Evolutionary conservation across 92 coral and sea anemone genomes (phyloP), one percentile per base, ranked within the genome.

Genomic region (Porites evermanni): DNA sequence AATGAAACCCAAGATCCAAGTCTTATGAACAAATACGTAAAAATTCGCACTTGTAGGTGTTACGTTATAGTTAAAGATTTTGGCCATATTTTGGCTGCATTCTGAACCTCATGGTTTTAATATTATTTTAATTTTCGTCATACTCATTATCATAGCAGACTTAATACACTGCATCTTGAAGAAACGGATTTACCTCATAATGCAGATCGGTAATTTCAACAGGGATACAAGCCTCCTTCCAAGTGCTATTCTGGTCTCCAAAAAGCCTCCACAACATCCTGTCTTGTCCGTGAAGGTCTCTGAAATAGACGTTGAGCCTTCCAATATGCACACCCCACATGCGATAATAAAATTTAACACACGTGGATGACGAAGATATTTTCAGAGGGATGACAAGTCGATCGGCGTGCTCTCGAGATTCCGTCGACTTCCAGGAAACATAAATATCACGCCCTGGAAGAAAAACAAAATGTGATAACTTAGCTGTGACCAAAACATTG

Each of bases 191-290:
- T 64, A 78, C 82, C 82, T 64, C 72, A 47, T 64, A 78, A 44
- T 78, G 72, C 18, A 16, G 20, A 69, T 77, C 77, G 44, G 69
- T 16, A 12, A 32, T 74, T 9, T 70, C 32, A 54, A 90, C 64
- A 0, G 93, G 93, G 56, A 90, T 63, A 6, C 50, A n/a, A 3
- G 84, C 94, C 66, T 73, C 67, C 10, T 58, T 67, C 94, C 94
- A 91, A 16, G 72, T 73, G 23, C 77, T 61, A 12, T 79, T 76
- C 54, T 87, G 94, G 77, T 91, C 78, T 51, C 91, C 91, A 65
- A 53, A 50, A 16, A 75, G 63, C 72, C 89, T 78, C 94, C 94
- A 91, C 54, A 87, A 66, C 54, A 90, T 44, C 65, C 66, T 54
- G 24, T 83, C 80, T 18, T 82, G 73, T 17, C 87, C 94, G 32